A percentile compares a stretch with the other conserved stretches of the same genome.
phyloP scores from a whole-genome alignment of 2,797 vertebrate species.

The Calcarius lapponicus region DNA sequence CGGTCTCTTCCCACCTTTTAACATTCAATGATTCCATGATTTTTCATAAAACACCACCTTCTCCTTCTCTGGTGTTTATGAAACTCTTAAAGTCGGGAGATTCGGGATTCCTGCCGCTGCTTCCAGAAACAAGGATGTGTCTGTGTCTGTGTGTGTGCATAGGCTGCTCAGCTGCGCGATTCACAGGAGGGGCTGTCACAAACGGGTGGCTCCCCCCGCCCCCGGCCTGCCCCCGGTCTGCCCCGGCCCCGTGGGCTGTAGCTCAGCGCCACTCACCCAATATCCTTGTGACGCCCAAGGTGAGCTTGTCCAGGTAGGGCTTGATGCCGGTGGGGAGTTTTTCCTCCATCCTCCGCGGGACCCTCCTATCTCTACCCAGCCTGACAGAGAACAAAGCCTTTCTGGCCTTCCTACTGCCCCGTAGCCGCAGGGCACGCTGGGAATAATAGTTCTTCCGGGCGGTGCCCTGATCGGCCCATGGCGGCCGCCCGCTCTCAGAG shows the following conservation, averaged over 20 bases:
- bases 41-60: not conserved
- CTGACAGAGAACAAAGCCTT: not conserved
- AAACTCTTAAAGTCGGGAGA: not conserved
- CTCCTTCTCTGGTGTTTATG: not conserved
- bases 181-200: not conserved
- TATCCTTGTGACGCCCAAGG: slow-evolving; percentile 87
- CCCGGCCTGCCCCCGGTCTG: too few relatives aligned
- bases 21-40: fast-evolving
- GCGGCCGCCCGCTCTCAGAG: fast-evolving
- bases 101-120: not conserved
- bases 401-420: not conserved
- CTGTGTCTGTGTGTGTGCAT: too few relatives aligned
- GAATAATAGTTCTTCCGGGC: slow-evolving; percentile 31
- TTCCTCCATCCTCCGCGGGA: slow-evolving; percentile 80
- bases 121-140: not conserved
- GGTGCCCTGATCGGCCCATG: fast-evolving
- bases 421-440: slow-evolving; percentile 28
- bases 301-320: slow-evolving; percentile 88
- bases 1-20: not conserved
- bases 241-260: not conserved
- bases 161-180: not conserved
- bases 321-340: slow-evolving; percentile 72
- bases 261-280: slow-evolving; percentile 80
- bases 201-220: fast-evolving
- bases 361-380: not conserved